Conservation (phyloP, 2,888 invertebrate species). For the Drosophila fungiperda region DNA sequence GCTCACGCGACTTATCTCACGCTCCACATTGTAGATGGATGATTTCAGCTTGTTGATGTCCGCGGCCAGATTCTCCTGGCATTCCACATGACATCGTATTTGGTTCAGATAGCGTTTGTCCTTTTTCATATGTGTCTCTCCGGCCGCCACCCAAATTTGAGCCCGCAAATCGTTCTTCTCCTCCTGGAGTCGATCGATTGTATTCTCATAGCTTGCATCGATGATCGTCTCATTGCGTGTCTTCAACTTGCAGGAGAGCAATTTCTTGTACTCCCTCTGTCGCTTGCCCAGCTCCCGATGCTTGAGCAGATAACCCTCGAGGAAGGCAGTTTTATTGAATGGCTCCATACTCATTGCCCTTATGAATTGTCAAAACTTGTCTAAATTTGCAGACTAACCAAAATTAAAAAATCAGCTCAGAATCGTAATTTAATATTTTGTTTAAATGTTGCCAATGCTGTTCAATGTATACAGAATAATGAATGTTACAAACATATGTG, state of each 20-base stretch:
- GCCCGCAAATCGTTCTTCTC: constrained; percentile 82
- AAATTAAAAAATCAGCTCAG: constrained; percentile 11
- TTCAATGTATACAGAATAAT: constrained; percentile 6
- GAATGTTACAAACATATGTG: background rate
- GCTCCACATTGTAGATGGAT: constrained; percentile 77
- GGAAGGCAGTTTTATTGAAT: constrained; percentile 67
- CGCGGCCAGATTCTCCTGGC: constrained; percentile 79
- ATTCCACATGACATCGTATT: constrained; percentile 81
- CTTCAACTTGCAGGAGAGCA: constrained; percentile 75
- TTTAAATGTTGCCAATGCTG: constrained; percentile 2
- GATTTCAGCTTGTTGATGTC: constrained; percentile 80
- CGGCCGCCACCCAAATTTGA: constrained; percentile 83
- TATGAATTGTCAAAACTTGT: constrained; percentile 1
- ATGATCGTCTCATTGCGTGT: constrained; percentile 81
- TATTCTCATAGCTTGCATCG: constrained; percentile 78
- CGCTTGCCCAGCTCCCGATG: constrained; percentile 82
- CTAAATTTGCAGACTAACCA: constrained; percentile 32
- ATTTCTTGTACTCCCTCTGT: constrained; percentile 83
- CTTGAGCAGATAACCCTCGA: constrained; percentile 72
- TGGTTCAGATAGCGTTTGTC: constrained; percentile 68
- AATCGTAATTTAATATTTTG: background rate
- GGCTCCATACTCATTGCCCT: constrained; percentile 43
- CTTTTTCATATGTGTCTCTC: constrained; percentile 69
- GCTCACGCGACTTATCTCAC: constrained; percentile 79
- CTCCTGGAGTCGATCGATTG: constrained; percentile 73